Conservation (phyloP, 2,797 vertebrate genomes). For the Echeneis naucrates region DNA sequence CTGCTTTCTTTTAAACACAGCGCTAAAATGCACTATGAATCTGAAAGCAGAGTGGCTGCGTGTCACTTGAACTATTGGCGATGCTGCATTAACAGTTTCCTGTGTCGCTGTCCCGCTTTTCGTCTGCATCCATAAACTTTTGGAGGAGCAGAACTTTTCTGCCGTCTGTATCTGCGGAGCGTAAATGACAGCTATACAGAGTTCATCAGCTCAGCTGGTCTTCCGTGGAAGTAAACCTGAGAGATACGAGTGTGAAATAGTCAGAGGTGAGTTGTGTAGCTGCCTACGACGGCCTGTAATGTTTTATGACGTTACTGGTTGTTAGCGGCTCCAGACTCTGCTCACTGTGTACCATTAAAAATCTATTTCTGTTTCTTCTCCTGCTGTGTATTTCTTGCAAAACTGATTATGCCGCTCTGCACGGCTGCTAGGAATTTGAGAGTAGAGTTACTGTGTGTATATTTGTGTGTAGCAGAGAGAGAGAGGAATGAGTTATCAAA, state of each 20-base stretch:
- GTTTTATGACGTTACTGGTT: conserved; percentile 45
- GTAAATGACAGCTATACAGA: not conserved
- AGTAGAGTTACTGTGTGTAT: not conserved
- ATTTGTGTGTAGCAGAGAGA: not conserved
- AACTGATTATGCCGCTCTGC: conserved; percentile 31
- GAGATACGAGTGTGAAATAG: conserved; percentile 25
- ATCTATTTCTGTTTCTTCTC: conserved; percentile 24
- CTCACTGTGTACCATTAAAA: conserved; percentile 32
- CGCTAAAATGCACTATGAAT: too few relatives aligned
- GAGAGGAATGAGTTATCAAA: conserved; percentile 34
- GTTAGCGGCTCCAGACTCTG: conserved; percentile 5
- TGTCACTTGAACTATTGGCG: too few relatives aligned
- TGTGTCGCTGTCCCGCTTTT: too few relatives aligned
- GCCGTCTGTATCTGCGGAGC: too few relatives aligned
- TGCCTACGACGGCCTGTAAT: conserved; percentile 50
- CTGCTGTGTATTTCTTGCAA: conserved; percentile 49
- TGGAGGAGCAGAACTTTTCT: too few relatives aligned
- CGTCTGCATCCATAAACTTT: too few relatives aligned
- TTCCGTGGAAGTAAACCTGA: conserved; percentile 29
- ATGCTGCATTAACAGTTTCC: too few relatives aligned
- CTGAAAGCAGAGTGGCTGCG: too few relatives aligned
- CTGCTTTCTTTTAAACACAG: too few relatives aligned
- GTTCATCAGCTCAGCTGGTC: not conserved
- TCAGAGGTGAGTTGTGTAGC: conserved; percentile 35
- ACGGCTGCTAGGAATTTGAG: conserved; percentile 2